Evolutionary conservation across 1,140 invertebrate genomes (phyloP), one percentile per base, ranked within the genome.

Genomic region (Ips nitidus): DNA sequence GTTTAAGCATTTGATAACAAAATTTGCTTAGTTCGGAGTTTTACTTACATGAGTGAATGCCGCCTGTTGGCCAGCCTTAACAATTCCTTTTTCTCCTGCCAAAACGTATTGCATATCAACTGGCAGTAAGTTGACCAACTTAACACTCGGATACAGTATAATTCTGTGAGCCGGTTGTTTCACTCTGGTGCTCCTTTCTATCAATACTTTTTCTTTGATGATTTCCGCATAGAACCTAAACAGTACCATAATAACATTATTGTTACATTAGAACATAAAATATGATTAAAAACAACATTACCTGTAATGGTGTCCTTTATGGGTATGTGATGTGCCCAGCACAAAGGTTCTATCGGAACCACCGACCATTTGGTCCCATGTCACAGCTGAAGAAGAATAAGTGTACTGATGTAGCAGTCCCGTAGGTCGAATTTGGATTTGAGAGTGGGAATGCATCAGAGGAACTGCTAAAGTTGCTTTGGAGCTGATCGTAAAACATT

Each of bases 111-210:
- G 82, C 55, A 94, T 75, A 77, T 93, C 91, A 67, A 90, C 84
- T 2, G 91, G 91, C 63, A 94, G 81, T 72, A 93, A 81, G 86
- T 92, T 93, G 41, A 86, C 86, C 77, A 98, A 75, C 22, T 89
- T 90, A 0, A 98, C 82, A 1, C 93, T 93, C 40, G 95, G 91
- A 66, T 94, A 79, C 38, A 99, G 81, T 3, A 87, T 89, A 60
- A 98, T 90, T 4, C 88, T 89, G 80, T 98, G 96, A 0, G 91
- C 95, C 37, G 94, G 93, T 60, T 93, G 85, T 59, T 77, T 60
- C 77, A 70, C 6, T 70, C 59, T 69, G 78, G 77, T 36, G 71
- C 76, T 22, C 47, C 81, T 78, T 70, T 93, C 91, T 37, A 83
- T 76, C 2, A 94, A 93, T 83, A 91, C 96, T 68, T 89, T 89